phyloP scores from a whole-genome alignment of 2,113 vertebrate genomes.

The Brachyistius frenatus region DNA sequence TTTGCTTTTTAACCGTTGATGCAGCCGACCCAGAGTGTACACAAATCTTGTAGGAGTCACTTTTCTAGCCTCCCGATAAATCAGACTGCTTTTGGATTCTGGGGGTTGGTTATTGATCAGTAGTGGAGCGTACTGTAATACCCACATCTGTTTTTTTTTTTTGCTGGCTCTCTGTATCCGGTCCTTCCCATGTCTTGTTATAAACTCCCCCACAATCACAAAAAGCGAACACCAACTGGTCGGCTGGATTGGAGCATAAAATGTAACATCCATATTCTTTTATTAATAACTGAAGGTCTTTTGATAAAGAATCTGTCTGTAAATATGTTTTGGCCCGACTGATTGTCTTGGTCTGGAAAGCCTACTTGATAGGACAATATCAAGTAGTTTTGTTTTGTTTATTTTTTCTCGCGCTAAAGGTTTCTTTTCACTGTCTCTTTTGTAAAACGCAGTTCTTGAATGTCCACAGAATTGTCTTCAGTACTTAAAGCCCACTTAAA shows the following conservation, averaged over 20 bases:
- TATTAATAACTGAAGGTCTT: constrained; percentile 29
- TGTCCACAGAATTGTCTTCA: constrained; percentile 23
- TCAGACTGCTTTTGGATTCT: constrained; percentile 29
- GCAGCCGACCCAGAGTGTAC: constrained; percentile 35
- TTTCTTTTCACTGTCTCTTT: constrained; percentile 1
- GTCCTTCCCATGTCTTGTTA: constrained; percentile 46
- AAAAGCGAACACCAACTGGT: constrained; percentile 20
- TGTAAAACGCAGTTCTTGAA: constrained; percentile 31
- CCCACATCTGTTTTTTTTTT: constrained; percentile 36
- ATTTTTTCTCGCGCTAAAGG: background rate
- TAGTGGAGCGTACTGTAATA: constrained; percentile 54
- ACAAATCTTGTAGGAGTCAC: constrained; percentile 27
- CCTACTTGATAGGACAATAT: background rate
- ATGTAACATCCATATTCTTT: constrained; percentile 32
- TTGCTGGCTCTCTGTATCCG: constrained; percentile 58
- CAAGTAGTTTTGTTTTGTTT: background rate
- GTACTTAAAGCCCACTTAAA: constrained; percentile 20
- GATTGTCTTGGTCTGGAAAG: constrained; percentile 36
- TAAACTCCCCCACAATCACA: constrained; percentile 17
- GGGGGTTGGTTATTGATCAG: constrained; percentile 49
- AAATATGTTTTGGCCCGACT: constrained; percentile 45
- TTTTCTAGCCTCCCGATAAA: constrained; percentile 44
- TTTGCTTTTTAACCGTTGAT: constrained; percentile 64
- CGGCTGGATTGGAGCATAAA: constrained; percentile 34
- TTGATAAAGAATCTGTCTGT: constrained; percentile 57